Conservation (phyloP, 2,797 vertebrate species). For the Antrozous pallidus region DNA sequence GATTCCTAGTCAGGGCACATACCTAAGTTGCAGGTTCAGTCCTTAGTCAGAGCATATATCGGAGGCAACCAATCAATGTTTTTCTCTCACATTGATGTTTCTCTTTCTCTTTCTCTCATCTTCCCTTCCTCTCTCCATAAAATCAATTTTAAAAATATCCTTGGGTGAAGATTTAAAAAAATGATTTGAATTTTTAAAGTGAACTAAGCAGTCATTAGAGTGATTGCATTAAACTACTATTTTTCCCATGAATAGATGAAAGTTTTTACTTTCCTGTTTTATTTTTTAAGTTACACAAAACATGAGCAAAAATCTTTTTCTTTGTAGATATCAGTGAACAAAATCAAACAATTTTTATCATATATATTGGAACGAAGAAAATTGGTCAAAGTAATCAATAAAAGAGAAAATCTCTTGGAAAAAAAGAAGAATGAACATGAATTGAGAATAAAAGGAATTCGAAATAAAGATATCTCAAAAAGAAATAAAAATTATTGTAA, state of each 20-base stretch:
- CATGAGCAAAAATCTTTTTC: constrained; percentile 54
- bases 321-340: constrained; percentile 67
- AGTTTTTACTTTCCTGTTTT: background rate
- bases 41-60: rapidly evolving
- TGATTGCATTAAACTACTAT: background rate
- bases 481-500: constrained; percentile 65
- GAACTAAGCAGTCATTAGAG: background rate
- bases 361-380: constrained; percentile 56
- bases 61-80: background rate
- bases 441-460: constrained; percentile 61
- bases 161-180: background rate
- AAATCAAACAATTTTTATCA: constrained; percentile 57
- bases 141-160: background rate
- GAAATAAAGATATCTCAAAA: constrained; percentile 50
- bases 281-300: constrained; percentile 33
- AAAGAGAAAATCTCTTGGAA: constrained; percentile 56
- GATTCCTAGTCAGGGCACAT: background rate
- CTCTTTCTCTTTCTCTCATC: background rate
- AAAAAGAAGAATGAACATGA: constrained; percentile 45
- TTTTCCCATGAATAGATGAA: constrained; percentile 16
- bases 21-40: background rate
- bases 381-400: constrained; percentile 6
- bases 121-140: background rate
- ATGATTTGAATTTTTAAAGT: background rate
- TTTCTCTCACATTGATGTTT: background rate